Evolutionary conservation across 2,888 invertebrate species (phyloP).

Genomic region (Sisyra terminalis): DNA sequence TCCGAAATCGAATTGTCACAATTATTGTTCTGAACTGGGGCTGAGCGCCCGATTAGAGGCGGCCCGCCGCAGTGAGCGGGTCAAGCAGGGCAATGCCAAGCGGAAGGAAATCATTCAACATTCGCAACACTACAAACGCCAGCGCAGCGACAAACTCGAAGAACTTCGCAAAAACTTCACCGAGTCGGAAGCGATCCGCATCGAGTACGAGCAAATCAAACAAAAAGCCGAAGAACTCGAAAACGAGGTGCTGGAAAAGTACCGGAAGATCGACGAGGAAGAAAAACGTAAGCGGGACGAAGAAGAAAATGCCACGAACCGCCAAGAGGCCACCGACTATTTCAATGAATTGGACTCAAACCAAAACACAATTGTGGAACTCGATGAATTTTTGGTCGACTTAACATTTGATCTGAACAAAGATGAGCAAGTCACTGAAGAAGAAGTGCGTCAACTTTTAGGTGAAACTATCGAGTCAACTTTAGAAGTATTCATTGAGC

Average conservation of each 20-base stretch:
- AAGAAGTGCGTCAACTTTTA: constrained; percentile 67
- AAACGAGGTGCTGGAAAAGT: constrained; percentile 57
- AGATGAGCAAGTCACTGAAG: constrained; percentile 73
- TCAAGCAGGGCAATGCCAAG: constrained; percentile 63
- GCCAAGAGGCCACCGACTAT: constrained; percentile 49
- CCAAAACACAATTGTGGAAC: constrained; percentile 53
- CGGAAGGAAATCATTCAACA: constrained; percentile 55
- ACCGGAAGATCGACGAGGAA: constrained; percentile 49
- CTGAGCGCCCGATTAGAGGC: constrained; percentile 57
- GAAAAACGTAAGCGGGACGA: constrained; percentile 40
- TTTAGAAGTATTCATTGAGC: constrained; percentile 45
- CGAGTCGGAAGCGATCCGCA: constrained; percentile 63
- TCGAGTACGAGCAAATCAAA: constrained; percentile 61
- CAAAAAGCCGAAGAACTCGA: constrained; percentile 56
- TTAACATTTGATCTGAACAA: constrained; percentile 75
- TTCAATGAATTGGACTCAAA: constrained; percentile 72
- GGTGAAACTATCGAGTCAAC: constrained; percentile 50
- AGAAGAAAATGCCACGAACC: constrained; percentile 34
- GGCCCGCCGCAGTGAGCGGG: constrained; percentile 51
- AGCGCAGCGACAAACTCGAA: constrained; percentile 50
- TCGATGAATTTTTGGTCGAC: constrained; percentile 51
- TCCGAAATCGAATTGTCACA: constrained; percentile 42
- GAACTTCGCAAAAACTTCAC: constrained; percentile 53
- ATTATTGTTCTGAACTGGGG: constrained; percentile 70
- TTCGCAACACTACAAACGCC: constrained; percentile 54